Percentiles rank a stretch among this genome's conserved stretches.
phyloP scores from a whole-genome alignment of 2,113 vertebrate genomes.

The Tauraco erythrolophus region DNA sequence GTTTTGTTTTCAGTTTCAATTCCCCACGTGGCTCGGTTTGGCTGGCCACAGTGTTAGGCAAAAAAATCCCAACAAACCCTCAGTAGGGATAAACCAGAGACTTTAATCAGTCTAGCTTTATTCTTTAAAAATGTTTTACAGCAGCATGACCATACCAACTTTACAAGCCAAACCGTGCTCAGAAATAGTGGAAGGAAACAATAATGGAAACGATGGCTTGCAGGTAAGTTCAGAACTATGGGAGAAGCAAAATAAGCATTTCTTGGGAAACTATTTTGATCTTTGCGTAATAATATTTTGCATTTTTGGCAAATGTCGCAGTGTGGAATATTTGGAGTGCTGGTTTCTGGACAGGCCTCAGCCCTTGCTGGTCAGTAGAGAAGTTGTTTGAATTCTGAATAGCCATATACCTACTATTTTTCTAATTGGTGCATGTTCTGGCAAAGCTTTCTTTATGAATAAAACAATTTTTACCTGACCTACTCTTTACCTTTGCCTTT shows the following conservation, averaged over 20 bases:
- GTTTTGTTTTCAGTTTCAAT: background rate
- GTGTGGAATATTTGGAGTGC: background rate
- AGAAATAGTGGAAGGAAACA: background rate
- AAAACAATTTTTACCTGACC: background rate
- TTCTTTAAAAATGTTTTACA: background rate
- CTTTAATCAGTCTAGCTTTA: background rate
- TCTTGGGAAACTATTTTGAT: background rate
- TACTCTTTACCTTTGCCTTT: background rate
- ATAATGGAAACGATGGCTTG: background rate
- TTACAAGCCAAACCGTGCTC: background rate
- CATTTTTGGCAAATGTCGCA: background rate
- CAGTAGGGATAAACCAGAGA: background rate
- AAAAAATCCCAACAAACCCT: background rate
- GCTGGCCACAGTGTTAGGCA: background rate
- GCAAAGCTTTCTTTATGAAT: background rate
- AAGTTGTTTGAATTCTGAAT: background rate
- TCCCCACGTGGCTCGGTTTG: background rate
- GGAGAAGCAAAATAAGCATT: background rate
- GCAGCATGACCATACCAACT: background rate
- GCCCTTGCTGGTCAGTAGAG: background rate
- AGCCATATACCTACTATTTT: background rate
- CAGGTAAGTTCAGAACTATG: background rate
- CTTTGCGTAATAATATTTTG: background rate
- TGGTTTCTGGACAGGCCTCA: background rate
- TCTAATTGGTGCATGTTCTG: background rate